Evolutionary conservation across 92 coral and sea anemone species (phyloP), one percentile per base, ranked within the genome.

Genomic region (Epizoanthus ramosus): DNA sequence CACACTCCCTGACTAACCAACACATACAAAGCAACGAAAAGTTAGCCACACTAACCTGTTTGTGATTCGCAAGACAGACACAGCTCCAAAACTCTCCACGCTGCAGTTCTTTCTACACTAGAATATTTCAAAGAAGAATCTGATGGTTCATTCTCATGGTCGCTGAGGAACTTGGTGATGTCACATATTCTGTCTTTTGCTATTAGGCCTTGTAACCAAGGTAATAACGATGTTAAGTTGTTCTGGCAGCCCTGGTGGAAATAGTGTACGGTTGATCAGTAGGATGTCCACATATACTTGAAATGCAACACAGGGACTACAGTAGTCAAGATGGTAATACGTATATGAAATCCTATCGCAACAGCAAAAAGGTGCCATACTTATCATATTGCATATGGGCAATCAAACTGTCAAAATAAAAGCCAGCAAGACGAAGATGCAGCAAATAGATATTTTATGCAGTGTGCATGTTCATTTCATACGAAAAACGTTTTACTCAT

Each of bases 241-340:
- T 77, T 59, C 59, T 77, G 82, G 31, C 82, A 77, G 12, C 82
- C 82, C 82, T 77, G 56, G 43, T 43, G 57, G 75, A 69, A 52
- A 69, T 15, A 65, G 17, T 1, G 41, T 65, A 9, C 16, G 0
- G 14, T 10, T 10, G 54, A 50, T 50, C 14, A 50, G 54, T 10
- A 50, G 15, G 3, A 10, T 50, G 54, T 6, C 8, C 15, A 50
- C 15, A 50, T 50, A 10, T 50, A 50, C 54, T 9, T 50, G 54
- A 2, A 50, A 13, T 50, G 54, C 54, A 50, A 50, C 13, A 50
- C 14, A 50, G 54, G 7, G 13, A 47, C 9, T 7, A 47, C 2
- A 47, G 9, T 8, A 47, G 54, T 8, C 54, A 47, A 47, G 54
- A 47, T 47, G 43, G 43, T 37, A 37, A 37, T 37, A 37, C 43